Evolutionary conservation across 2,113 vertebrate species (phyloP).

Genomic region (Petrocephalus zakoni): DNA sequence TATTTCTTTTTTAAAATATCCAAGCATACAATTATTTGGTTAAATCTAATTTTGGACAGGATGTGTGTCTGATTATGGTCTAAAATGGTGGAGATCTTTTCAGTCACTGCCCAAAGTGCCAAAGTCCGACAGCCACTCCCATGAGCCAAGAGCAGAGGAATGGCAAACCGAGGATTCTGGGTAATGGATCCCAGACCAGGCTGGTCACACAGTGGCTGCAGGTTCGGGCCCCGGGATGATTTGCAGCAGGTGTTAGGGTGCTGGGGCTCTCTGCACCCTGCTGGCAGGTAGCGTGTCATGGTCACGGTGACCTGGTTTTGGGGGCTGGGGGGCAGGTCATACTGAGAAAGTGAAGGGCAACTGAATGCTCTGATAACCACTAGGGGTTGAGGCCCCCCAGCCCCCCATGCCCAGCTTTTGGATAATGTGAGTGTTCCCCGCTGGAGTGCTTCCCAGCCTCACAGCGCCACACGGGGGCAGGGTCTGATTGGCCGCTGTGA

Average conservation of each 20-base stretch:
- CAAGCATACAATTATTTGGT: neutral
- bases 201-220: neutral
- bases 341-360: neutral
- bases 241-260: neutral
- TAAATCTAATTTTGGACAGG: neutral
- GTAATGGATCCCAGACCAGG: neutral
- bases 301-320: neutral
- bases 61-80: neutral
- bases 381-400: neutral
- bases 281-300: neutral
- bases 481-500: slow-evolving; percentile 1
- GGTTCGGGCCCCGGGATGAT: neutral
- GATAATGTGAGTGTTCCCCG: neutral
- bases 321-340: neutral
- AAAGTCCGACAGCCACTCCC: neutral
- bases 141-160: neutral
- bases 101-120: neutral
- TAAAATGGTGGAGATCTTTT: neutral
- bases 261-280: neutral
- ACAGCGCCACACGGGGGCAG: neutral
- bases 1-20: neutral
- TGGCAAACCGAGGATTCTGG: neutral
- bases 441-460: neutral
- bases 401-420: neutral
- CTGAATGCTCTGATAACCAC: neutral